Conservation (phyloP, 2,888 invertebrate species). For the Boloria selene region DNA sequence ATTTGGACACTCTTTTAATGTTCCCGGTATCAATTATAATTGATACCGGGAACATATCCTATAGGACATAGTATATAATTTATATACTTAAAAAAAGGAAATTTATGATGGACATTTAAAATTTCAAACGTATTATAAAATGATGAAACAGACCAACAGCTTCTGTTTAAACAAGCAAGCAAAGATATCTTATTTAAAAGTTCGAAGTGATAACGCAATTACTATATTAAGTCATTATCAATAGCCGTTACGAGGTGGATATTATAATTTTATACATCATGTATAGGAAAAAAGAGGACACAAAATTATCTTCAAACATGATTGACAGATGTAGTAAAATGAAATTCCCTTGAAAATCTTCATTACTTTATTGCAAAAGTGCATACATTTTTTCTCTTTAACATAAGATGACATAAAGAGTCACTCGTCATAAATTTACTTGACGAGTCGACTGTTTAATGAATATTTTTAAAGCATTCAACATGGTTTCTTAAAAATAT, state of each 20-base stretch:
- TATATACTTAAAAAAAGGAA: neutral
- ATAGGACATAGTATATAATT: neutral
- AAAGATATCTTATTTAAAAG: constrained; percentile 34
- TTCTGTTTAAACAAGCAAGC: neutral
- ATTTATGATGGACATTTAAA: neutral
- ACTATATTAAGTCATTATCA: constrained; percentile 47
- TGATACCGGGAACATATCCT: too few species aligned
- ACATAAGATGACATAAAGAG: constrained; percentile 22
- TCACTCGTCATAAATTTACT: constrained; percentile 16
- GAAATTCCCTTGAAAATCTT: constrained; percentile 21
- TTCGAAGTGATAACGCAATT: constrained; percentile 37
- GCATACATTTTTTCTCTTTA: constrained; percentile 16
- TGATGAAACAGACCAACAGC: constrained; percentile 3
- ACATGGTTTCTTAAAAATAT: constrained; percentile 3
- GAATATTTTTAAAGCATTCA: constrained; percentile 2
- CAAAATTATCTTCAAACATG: constrained; percentile 25
- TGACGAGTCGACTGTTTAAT: constrained; percentile 20
- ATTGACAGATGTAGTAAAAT: constrained; percentile 33
- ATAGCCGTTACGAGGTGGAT: constrained; percentile 42
- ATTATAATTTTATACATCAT: constrained; percentile 43
- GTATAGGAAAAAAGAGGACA: constrained; percentile 36
- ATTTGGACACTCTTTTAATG: neutral
- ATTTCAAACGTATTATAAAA: neutral
- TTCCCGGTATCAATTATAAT: neutral
- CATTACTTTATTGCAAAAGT: constrained; percentile 22